Conservation (phyloP, 2,888 invertebrate species). For the Oligia strigilis region DNA sequence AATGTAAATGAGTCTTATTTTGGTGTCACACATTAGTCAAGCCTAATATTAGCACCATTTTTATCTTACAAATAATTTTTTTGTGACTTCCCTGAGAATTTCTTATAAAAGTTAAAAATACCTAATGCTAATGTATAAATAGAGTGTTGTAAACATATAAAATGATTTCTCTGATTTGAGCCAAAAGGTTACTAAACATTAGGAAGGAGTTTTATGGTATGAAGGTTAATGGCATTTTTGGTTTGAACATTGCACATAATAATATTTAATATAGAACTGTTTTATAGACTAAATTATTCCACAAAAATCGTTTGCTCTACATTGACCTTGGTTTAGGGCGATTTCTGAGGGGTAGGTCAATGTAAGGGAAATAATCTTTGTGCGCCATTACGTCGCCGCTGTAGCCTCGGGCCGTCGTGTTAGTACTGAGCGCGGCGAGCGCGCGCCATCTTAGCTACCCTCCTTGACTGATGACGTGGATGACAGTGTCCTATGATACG, state of each 20-base stretch:
- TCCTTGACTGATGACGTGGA: conserved; percentile 75
- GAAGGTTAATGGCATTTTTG: conserved; percentile 89
- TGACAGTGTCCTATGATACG: conserved; percentile 77
- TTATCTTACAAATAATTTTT: conserved; percentile 89
- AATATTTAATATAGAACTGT: conserved; percentile 85
- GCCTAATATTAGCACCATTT: conserved; percentile 90
- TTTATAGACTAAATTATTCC: conserved; percentile 78
- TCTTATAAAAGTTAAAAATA: conserved; percentile 90
- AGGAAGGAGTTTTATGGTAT: conserved; percentile 84
- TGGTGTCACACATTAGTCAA: conserved; percentile 90
- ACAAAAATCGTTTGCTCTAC: conserved; percentile 85
- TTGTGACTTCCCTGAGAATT: conserved; percentile 90
- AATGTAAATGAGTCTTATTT: conserved; percentile 88
- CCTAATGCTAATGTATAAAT: conserved; percentile 90
- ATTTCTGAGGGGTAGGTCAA: conserved; percentile 75
- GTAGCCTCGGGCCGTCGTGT: conserved; percentile 73
- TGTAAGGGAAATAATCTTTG: conserved; percentile 86
- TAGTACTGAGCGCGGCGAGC: conserved; percentile 72
- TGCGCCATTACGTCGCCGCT: conserved; percentile 73
- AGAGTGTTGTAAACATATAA: conserved; percentile 85
- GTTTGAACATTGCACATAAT: conserved; percentile 90
- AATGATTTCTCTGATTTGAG: conserved; percentile 89
- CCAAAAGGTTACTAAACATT: conserved; percentile 83
- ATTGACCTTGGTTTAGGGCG: conserved; percentile 85
- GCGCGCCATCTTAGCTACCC: conserved; percentile 69